Evolutionary conservation across 1,140 invertebrate species (phyloP), one percentile per base, ranked within the genome.

Genomic region (Papilio polyxenes): DNA sequence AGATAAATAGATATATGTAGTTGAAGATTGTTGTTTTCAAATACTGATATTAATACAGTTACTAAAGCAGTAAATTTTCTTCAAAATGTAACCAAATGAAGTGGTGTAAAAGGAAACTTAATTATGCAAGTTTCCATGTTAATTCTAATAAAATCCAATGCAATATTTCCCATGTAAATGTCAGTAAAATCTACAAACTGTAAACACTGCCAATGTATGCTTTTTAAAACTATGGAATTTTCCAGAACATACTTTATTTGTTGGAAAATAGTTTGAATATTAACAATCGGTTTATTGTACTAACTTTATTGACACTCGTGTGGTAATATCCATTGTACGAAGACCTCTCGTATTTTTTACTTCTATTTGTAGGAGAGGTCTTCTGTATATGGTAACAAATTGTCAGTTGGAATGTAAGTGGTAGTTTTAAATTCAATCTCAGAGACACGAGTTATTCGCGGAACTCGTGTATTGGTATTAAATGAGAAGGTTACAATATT

Each of bases 361-460:
- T 44, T 7, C 23, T 15, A 79, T 11, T 7, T 20, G 23, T 15
- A 13, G 17, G 6, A 37, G 51, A 40, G 51, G 31, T 59, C 15
- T 62, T 79, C 3, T 20, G 37, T 10, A 31, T 44, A 59, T 10
- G 51, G 51, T 62, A 3, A 31, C 37, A 20, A 44, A 59, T 62
- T 37, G 13, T 62, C 15, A 15, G 65, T 49, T 53, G n/a, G 79
- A 77, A n/a, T 65, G 17, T 82, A 85, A 82, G 82, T 82, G 23
- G 59, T 81, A 75, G 82, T 87, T 85, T 87, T 82, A 84, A 83
- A 85, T 87, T 87, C 83, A 85, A 87, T 85, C 83, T 75, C 81
- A 79, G 51, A 49, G 80, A 82, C 75, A 56, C 49, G 17, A 23
- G 75, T 80, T 84, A 84, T 84, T 82, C 65, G 76, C 1, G 62